Evolutionary conservation across 1,140 invertebrate genomes (phyloP), one percentile per base, ranked within the genome.

Genomic region (Diorhabda carinulata): DNA sequence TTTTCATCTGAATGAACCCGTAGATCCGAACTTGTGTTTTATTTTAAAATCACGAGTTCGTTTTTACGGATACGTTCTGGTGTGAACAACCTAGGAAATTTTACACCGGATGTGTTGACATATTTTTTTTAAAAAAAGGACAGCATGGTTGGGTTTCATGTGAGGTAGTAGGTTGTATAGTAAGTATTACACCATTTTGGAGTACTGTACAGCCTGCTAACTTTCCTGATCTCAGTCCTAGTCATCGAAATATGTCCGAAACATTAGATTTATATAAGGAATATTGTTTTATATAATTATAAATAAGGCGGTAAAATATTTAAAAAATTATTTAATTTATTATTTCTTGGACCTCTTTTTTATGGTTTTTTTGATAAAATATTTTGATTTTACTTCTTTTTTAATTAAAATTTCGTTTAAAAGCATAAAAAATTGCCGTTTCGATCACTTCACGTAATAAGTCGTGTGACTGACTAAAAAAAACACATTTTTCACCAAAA

Each of bases 111-210:
- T 42, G 58, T 45, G 9, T 42, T 43, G 61, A 5, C 41, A 43
- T 6, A 4, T 64, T 43, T 47, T 5, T 10, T 43, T 59, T 40
- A 6, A 56, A 40, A 58, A 9, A 56, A 45, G 10, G 63, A 43
- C 57, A 25, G 25, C 65, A 63, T 74, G 73, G 69, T 74, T 74
- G 73, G 64, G 73, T 72, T 68, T 74, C 82, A 82, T 83, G 82
- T 89, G 88, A 89, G 88, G 88, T 89, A 89, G 88, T 89, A 88
- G 87, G 87, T 89, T 89, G 88, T 89, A 89, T 89, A 89, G 88
- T 89, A 88, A 85, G 86, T 84, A 88, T 84, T 87, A 88, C 86
- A 88, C 78, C 82, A 78, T 82, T 81, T 81, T 72, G 86, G 84
- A 84, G 86, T 86, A 89, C 88, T 89, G 87, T 89, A 87, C 87